Base-by-base conservation (phyloP, 1,140 invertebrate species). In the Cyclina sinensis region DNA sequence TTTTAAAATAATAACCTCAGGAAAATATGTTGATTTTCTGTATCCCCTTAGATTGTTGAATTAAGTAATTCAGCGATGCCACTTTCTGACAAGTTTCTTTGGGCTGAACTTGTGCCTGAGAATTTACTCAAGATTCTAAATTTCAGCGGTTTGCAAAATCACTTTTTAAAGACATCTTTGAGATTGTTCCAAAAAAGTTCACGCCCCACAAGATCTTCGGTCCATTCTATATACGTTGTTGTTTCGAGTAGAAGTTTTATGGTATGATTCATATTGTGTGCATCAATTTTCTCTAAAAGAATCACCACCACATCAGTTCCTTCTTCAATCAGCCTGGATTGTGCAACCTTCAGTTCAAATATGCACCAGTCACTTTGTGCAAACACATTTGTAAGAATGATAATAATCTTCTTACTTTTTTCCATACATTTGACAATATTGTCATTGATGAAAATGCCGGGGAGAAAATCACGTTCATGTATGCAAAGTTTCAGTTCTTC, bases 221-320 rank as follows among this genome's bases (percentile, higher is more conserved):
- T 65, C 59, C 59, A 65, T 65, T 65, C 59, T 4, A 65, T 32
- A 35, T 65, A 65, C 18, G 59, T 65, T 11, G 59, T 65, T 7
- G 24, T 65, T 11, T 65, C 24, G 4, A 65, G 4, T 1, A 65
- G 59, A 7, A 54, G 14, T n/a, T 54, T 54, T 54, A 54, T 12
- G 21, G 7, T 18, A 18, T 54, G 51, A n/a, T 54, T 54, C 12
- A 54, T 54, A n/a, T 54, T 54, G 3, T 18, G 12, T 3, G 51
- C 51, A 54, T 54, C 51, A 4, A 54, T 54, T 54, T 54, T 54
- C 51, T 54, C 51, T n/a, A 54, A n/a, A n/a, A 54, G 7, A 54
- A 54, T 54, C 3, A 54, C 18, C 51, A 54, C 12, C 21, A 54
- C 51, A 14, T 54, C 18, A 18, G 51, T 54, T 54, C 21, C 18